Evolutionary conservation across 2,113 vertebrate species (phyloP), one percentile per base, ranked within the genome.

Genomic region (Sus scrofa): DNA sequence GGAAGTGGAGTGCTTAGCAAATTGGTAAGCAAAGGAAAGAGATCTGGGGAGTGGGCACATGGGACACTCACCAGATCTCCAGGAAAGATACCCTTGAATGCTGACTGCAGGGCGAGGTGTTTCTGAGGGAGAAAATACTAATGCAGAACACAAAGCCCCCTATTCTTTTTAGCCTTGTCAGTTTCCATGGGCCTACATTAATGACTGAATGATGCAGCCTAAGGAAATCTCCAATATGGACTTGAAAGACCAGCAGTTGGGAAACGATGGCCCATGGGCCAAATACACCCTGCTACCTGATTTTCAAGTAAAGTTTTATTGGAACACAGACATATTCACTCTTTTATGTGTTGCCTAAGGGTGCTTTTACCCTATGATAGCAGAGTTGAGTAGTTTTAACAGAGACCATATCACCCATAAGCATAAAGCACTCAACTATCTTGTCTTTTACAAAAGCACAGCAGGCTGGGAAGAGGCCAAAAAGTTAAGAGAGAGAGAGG

Each of bases 221-320:
- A 91, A 93, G 65, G 58, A 71, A 84, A 67, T 63, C 32, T 90
- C 75, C 24, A 75, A 24, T 44, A 16, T 77, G 32, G 50, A 52
- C 39, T 26, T 78, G 50, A 86, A 93, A 94, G 70, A 81, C 19
- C 26, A 75, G 1, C 1, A 4, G 11, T 81, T 10, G 2, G 27
- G 52, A 87, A 92, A 81, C 73, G 9, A 32, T 4, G 6, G 12
- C 4, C 63, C 24, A 4, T 16, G 34, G 26, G 3, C 34, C 73
- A 94, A 78, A 67, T 70, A 15, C 22, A 73, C 7, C 32, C n/a
- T 82, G 9, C 18, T 19, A 27, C 26, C 14, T 91, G 12, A 3
- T 71, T 44, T 44, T 34, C 75, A 78, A 92, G 63, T 60, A 87
- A 58, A 89, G 74, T 39, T 96, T 82, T 73, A 52, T 68, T 15